Evolutionary conservation across 2,888 invertebrate genomes (phyloP), one percentile per base, ranked within the genome.

Genomic region (Poecilus cupreus): DNA sequence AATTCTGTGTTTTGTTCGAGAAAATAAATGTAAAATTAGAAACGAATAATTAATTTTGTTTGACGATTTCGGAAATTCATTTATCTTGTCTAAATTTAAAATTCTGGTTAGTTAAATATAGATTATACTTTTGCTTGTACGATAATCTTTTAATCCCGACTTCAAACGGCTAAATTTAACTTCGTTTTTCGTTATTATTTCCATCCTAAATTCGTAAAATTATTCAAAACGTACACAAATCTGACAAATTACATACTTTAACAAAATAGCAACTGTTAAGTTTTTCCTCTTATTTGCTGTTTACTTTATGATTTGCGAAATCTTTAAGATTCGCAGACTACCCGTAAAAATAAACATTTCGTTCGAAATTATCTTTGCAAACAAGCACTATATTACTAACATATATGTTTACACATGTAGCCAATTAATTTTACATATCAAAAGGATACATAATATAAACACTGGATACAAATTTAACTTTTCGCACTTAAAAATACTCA

Each of bases 301-400:
- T 68, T 13, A 1, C 3, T 68, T 68, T 68, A 60, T 26, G 60
- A 60, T 51, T 18, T 51, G 18, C 26, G 26, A 18, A 60, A 60
- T 60, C 60, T 60, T 11, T 18, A 49, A 26, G 22, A 54, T 54
- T 37, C 54, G 57, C 32, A 37, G 54, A 57, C 49, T 54, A 11
- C 16, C 11, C 2, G 24, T 22, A 37, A 68, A 79, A 79, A 79
- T 79, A 79, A 79, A 79, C 64, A 39, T 13, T 51, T 20, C n/a
- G 16, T 18, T 32, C 16, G 46, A 49, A 79, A 79, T 68, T 79
- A 68, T 51, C 79, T 79, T 43, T 51, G 11, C 32, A 51, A 49
- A 68, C 79, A 64, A 68, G 68, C 68, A 79, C 49, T 79, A 70
- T 70, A 68, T 64, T 32, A 64, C 49, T 24, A 79, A 68, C 68